Evolutionary conservation across 2,113 vertebrate species (phyloP).

Genomic region (Apodemus sylvaticus): DNA sequence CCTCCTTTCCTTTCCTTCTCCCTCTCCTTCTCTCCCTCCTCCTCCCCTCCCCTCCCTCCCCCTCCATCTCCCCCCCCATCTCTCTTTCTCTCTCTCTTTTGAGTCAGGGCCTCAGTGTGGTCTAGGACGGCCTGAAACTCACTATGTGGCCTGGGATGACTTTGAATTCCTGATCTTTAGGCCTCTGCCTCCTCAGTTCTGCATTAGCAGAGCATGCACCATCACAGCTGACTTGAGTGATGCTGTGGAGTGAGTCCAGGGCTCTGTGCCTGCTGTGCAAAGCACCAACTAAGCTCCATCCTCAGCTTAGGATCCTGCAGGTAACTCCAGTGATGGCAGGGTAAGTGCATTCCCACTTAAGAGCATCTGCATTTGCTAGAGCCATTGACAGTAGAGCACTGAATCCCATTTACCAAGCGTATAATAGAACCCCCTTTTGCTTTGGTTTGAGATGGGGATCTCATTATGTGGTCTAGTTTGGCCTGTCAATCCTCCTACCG

Average conservation of each 20-base stretch:
- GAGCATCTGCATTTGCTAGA: neutral
- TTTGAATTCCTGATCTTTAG: neutral
- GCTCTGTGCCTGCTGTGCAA: neutral
- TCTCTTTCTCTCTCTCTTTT: no score
- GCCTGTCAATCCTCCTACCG: neutral
- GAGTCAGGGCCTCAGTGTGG: neutral
- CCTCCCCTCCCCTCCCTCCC: no score
- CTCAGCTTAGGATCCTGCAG: neutral
- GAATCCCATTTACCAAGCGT: conserved; percentile 31
- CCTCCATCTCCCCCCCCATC: no score
- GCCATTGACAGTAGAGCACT: neutral
- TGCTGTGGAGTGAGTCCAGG: neutral
- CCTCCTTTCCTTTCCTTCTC: no score
- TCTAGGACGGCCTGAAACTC: neutral
- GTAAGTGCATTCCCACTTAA: neutral
- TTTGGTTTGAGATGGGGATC: neutral
- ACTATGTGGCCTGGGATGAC: neutral
- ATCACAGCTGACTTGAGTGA: no score
- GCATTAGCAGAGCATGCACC: no score
- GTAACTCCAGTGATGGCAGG: neutral
- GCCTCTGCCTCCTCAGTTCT: neutral
- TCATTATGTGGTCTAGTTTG: neutral
- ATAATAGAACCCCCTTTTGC: conserved; percentile 8
- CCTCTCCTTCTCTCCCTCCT: no score
- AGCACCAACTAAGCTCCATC: no score